Percentiles rank a stretch among this genome's conserved stretches.
phyloP scores from a whole-genome alignment of 2,797 vertebrate genomes.

The Crocidura indochinensis region DNA sequence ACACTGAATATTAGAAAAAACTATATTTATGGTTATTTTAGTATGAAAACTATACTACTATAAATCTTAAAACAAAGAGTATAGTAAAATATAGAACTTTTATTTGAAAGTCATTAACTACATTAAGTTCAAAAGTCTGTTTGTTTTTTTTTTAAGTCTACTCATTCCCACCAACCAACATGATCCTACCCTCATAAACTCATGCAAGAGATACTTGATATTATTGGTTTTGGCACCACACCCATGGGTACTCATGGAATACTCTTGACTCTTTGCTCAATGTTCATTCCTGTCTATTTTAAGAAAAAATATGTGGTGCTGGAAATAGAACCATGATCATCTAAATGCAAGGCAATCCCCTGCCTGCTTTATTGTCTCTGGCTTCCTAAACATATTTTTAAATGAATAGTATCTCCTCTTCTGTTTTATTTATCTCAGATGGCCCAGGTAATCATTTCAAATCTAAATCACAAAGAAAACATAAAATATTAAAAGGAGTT shows the following conservation, averaged over 20 bases:
- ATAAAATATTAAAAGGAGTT: not conserved
- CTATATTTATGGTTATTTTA: slow-evolving; percentile 72
- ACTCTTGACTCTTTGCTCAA: too few relatives aligned
- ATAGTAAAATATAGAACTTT: not conserved
- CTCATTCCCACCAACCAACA: not conserved
- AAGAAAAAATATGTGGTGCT: too few relatives aligned
- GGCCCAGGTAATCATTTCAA: not conserved
- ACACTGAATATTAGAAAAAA: slow-evolving; percentile 68
- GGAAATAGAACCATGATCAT: too few relatives aligned
- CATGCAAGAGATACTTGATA: not conserved
- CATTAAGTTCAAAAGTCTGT: not conserved
- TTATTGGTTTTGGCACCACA: too few relatives aligned
- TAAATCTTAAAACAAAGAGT: slow-evolving; percentile 54
- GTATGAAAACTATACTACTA: slow-evolving; percentile 36
- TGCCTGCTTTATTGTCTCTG: too few relatives aligned
- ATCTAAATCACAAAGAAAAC: not conserved
- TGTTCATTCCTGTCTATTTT: too few relatives aligned
- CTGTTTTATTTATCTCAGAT: not conserved
- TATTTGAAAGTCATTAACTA: not conserved
- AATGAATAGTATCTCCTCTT: not conserved
- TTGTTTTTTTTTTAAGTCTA: not conserved
- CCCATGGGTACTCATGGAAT: too few relatives aligned
- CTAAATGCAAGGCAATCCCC: too few relatives aligned
- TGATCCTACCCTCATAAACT: not conserved
- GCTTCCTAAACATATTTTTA: not conserved